A percentile compares a stretch with the other conserved stretches of the same genome.
Evolutionary conservation across 2,113 vertebrate species (phyloP).

Genomic region (Brachypodius melanocephalos): DNA sequence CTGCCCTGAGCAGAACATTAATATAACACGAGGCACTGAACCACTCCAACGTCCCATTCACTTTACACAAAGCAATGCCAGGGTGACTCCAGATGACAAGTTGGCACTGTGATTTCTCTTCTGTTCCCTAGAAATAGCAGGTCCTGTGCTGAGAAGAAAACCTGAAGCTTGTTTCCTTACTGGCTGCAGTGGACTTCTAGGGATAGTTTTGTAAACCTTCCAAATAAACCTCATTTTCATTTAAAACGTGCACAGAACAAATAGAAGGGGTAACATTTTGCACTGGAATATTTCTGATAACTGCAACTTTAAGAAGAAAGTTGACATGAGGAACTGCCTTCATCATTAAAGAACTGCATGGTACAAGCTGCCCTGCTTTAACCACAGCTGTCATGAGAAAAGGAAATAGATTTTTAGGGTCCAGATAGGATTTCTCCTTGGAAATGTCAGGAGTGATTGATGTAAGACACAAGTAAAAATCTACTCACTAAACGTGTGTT

Average conservation of each 20-base stretch:
- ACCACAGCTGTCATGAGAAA: constrained; percentile 53
- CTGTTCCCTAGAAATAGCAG: neutral
- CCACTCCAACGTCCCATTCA: constrained; percentile 30
- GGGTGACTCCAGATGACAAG: constrained; percentile 47
- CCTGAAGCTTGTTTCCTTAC: neutral
- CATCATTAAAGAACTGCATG: constrained; percentile 32
- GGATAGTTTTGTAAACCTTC: neutral
- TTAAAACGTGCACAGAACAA: neutral
- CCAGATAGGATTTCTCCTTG: constrained; percentile 47
- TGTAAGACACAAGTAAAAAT: constrained; percentile 48
- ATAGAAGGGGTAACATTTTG: neutral
- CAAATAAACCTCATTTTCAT: neutral
- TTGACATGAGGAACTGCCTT: constrained; percentile 20
- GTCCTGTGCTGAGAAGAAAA: neutral
- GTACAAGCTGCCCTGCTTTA: constrained; percentile 46
- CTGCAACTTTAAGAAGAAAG: constrained; percentile 36
- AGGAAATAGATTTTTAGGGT: constrained; percentile 55
- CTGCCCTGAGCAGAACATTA: constrained; percentile 58
- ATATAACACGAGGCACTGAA: constrained; percentile 10
- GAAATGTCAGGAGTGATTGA: constrained; percentile 63
- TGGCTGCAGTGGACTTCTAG: neutral
- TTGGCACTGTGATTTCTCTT: neutral
- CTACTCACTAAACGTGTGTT: constrained; percentile 51
- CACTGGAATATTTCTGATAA: neutral
- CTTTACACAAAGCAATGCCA: constrained; percentile 3